phyloP scores from a whole-genome alignment of 2,888 invertebrate genomes.

The Strigamia crassipes region DNA sequence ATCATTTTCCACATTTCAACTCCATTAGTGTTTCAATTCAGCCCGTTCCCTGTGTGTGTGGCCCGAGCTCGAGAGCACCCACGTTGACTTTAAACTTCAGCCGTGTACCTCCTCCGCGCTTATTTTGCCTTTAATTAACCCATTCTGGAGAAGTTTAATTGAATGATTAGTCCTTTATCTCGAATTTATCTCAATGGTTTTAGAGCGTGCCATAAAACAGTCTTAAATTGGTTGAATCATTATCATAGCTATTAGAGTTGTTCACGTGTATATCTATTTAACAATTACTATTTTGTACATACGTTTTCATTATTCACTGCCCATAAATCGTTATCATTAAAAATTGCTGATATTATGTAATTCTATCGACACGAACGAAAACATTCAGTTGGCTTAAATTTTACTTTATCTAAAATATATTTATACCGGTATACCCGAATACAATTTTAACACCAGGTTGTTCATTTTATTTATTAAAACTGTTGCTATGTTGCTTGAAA shows the following conservation, averaged over 20 bases:
- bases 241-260: background rate
- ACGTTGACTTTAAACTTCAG: background rate
- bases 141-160: background rate
- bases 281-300: background rate
- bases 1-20: conserved; percentile 25
- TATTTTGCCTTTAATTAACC: background rate
- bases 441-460: too few relatives aligned
- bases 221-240: conserved; percentile 6
- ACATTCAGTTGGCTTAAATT: too few relatives aligned
- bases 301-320: background rate
- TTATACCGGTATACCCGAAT: too few relatives aligned
- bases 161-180: conserved; percentile 29
- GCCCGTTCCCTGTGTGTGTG: background rate
- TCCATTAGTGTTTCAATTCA: conserved; percentile 38
- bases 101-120: background rate
- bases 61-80: background rate
- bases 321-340: background rate
- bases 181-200: conserved; percentile 13
- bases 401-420: too few relatives aligned
- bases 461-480: too few relatives aligned
- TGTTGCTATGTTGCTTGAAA: background rate
- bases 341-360: background rate
- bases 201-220: conserved; percentile 18
- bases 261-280: background rate
- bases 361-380: too few relatives aligned